Conservation (phyloP, 2,888 invertebrate species). For the Heteromurus nitidus region DNA sequence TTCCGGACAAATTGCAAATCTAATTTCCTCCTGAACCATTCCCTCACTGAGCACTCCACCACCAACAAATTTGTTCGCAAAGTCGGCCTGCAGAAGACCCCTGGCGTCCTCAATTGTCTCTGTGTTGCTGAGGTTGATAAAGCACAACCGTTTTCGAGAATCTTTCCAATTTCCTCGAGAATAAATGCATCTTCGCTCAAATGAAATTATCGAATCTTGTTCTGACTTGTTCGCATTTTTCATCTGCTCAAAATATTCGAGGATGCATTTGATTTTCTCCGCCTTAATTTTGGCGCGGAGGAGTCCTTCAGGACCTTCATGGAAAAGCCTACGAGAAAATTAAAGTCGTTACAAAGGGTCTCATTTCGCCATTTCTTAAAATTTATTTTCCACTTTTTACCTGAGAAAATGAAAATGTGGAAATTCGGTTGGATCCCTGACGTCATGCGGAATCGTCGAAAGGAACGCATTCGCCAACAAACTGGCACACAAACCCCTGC, state of each 20-base stretch:
- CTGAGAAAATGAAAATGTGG: constrained; percentile 35
- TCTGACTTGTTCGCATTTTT: not conserved
- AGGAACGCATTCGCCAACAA: constrained; percentile 58
- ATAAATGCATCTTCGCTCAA: constrained; percentile 21
- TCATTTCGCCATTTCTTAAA: not conserved
- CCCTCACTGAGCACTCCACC: constrained; percentile 93
- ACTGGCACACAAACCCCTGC: constrained; percentile 13
- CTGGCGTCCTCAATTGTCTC: constrained; percentile 91
- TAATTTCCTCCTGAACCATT: constrained; percentile 97
- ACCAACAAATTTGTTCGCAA: constrained; percentile 86
- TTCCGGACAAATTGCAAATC: constrained; percentile 96
- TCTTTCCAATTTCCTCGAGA: constrained; percentile 72
- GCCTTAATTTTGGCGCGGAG: constrained; percentile 1
- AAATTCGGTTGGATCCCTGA: constrained; percentile 75
- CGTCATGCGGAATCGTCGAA: constrained; percentile 39
- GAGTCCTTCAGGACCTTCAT: not conserved
- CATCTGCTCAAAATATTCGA: constrained; percentile 73
- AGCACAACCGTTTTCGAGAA: not conserved
- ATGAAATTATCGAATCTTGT: constrained; percentile 33
- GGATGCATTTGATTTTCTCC: constrained; percentile 46
- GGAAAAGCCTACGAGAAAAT: constrained; percentile 5
- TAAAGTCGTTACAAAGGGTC: not conserved
- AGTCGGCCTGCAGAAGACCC: constrained; percentile 93
- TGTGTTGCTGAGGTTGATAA: too few relatives aligned
- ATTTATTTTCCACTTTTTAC: constrained; percentile 25